A percentile compares a stretch with the other conserved stretches of the same genome.
These are phyloP conservation scores for Spisula solida DNA, from an alignment of 2,888 invertebrate species.

Conservation along the genomic window DNA sequence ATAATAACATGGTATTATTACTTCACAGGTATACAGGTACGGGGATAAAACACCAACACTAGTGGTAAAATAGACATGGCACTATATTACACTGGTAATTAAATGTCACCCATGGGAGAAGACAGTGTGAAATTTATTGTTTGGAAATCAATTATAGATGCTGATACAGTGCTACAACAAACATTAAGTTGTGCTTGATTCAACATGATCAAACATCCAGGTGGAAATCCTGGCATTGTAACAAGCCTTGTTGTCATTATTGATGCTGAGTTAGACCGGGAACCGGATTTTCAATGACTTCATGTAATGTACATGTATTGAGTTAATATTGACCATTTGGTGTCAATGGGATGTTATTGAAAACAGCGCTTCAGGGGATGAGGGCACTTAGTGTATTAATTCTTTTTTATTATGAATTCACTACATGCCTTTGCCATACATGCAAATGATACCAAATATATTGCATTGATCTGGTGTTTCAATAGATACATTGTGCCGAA, in stretches of 20 bases:
- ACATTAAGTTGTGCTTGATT: neutral
- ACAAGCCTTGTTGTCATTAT: neutral
- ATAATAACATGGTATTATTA: neutral
- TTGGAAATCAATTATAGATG: conserved; percentile 18
- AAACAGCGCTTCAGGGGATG: too few species aligned
- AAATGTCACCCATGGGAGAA: neutral
- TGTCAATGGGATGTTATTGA: too few species aligned
- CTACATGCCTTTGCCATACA: too few species aligned
- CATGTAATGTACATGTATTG: too few species aligned
- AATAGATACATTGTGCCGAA: too few species aligned
- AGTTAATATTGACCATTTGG: too few species aligned
- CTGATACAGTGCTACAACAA: neutral
- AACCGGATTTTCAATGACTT: neutral
- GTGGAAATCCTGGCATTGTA: neutral
- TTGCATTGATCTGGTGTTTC: too few species aligned
- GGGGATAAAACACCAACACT: neutral
- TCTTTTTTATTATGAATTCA: too few species aligned
- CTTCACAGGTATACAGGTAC: neutral
- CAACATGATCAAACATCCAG: conserved; percentile 12
- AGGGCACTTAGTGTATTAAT: too few species aligned
- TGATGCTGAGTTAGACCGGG: neutral
- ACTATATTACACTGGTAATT: neutral
- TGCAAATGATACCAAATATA: too few species aligned
- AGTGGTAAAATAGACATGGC: conserved; percentile 1
- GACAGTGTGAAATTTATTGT: neutral